Percentiles rank a stretch among this genome's conserved stretches.
Conservation (phyloP, 2,888 invertebrate species). For the Nephrotoma appendiculata region DNA sequence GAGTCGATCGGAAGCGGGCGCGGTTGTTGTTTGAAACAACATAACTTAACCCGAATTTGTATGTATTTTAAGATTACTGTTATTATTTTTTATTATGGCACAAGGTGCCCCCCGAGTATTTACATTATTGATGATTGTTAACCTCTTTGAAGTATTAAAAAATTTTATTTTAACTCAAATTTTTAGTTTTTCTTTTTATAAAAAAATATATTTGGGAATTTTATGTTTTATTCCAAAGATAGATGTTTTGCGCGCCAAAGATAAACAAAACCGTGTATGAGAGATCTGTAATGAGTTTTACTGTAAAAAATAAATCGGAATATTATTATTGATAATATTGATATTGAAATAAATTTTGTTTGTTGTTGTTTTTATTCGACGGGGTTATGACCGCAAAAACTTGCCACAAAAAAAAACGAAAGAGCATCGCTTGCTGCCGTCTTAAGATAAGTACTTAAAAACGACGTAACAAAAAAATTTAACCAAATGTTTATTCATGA, state of each 20-base stretch:
- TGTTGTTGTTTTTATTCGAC: not conserved
- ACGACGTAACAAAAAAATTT: not conserved
- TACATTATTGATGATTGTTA: not conserved
- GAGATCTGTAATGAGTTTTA: not conserved
- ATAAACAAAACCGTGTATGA: not conserved
- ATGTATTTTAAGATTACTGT: not conserved
- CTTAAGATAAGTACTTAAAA: not conserved
- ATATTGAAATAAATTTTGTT: not conserved
- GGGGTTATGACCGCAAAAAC: not conserved
- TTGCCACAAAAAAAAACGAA: not conserved
- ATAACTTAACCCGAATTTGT: not conserved
- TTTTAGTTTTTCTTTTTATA: not conserved
- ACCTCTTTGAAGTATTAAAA: not conserved
- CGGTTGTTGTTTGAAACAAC: conserved; percentile 55
- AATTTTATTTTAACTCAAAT: not conserved
- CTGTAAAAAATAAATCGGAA: not conserved
- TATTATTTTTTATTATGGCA: not conserved
- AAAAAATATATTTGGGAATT: not conserved
- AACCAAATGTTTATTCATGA: not conserved
- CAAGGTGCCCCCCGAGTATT: not conserved
- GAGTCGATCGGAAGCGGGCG: conserved; percentile 76
- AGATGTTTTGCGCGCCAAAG: not conserved
- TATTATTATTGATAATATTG: not conserved
- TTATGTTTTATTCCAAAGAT: not conserved
- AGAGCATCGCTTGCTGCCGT: not conserved